Evolutionary conservation across 2,888 invertebrate genomes (phyloP).

Genomic region (Sphinx pinastri): DNA sequence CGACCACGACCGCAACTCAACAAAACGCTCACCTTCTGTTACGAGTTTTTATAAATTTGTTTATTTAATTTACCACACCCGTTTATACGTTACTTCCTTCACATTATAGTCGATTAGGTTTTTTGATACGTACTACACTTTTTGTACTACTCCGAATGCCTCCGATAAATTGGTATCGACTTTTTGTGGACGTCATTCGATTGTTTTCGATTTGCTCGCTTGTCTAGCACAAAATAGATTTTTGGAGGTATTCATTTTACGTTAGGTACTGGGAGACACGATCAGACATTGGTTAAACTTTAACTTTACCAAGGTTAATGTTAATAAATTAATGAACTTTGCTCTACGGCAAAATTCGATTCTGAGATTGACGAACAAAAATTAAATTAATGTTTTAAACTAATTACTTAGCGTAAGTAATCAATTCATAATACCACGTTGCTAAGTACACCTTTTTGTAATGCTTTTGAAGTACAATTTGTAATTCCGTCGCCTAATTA

Average conservation of each 20-base stretch:
- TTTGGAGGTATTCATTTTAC: slow-evolving; percentile 23
- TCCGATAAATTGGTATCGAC: slow-evolving; percentile 62
- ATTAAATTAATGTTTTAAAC: not conserved
- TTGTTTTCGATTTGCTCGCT: slow-evolving; percentile 58
- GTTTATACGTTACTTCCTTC: slow-evolving; percentile 80
- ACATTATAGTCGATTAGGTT: slow-evolving; percentile 76
- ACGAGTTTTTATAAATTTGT: slow-evolving; percentile 78
- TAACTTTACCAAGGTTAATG: not conserved
- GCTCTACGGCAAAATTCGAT: not conserved
- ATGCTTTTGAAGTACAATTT: slow-evolving; percentile 16
- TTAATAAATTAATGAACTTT: not conserved
- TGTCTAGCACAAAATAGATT: slow-evolving; percentile 22
- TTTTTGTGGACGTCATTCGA: slow-evolving; percentile 57
- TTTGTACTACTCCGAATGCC: slow-evolving; percentile 59
- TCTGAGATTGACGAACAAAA: not conserved
- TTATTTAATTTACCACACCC: slow-evolving; percentile 82
- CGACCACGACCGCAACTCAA: slow-evolving; percentile 70
- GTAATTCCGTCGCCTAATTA: slow-evolving; percentile 23
- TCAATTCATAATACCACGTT: not conserved
- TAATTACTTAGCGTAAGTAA: not conserved
- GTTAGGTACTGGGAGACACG: slow-evolving; percentile 10
- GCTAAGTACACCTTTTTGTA: not conserved
- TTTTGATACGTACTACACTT: slow-evolving; percentile 70
- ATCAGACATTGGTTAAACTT: slow-evolving; percentile 6
- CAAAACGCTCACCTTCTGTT: slow-evolving; percentile 65